A percentile compares a stretch with the other conserved stretches of the same genome.
Conservation (phyloP, 1,140 invertebrate genomes). For the Lysiphlebus fabarum region DNA sequence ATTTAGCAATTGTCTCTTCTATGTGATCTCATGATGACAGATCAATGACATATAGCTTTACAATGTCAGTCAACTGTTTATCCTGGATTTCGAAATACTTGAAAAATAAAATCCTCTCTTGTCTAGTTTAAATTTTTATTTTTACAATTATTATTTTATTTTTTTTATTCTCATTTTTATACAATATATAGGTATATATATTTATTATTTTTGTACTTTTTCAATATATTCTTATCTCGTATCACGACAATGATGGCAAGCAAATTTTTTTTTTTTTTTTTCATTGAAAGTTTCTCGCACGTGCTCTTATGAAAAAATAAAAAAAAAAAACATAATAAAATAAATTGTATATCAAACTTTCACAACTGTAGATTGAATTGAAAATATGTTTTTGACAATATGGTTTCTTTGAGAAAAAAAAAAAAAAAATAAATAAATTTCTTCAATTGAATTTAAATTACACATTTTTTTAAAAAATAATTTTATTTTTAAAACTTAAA, state of each 20-base stretch:
- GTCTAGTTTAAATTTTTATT: no score
- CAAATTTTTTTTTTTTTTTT: slow-evolving; percentile 13
- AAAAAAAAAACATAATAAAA: slow-evolving; percentile 14
- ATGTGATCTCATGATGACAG: no score
- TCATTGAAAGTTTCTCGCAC: slow-evolving; percentile 16
- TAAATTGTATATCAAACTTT: slow-evolving; percentile 13
- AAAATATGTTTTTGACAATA: slow-evolving; percentile 23
- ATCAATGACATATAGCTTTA: no score
- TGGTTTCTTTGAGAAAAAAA: slow-evolving; percentile 4
- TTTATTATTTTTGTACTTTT: no score
- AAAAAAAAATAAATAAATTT: no score
- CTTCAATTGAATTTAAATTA: background rate
- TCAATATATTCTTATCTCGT: slow-evolving; percentile 2
- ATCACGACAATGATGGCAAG: background rate
- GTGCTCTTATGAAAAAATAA: slow-evolving; percentile 2
- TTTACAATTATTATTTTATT: no score
- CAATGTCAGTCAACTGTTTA: background rate
- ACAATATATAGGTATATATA: no score
- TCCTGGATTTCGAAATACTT: background rate
- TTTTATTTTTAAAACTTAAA: no score
- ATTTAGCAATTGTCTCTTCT: no score
- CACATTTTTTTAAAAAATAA: slow-evolving; percentile 1
- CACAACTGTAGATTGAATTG: slow-evolving; percentile 12
- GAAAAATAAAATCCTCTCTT: background rate
- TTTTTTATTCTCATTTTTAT: no score